Percentiles rank a stretch among this genome's conserved stretches.
phyloP scores from a whole-genome alignment of 2,797 vertebrate species.

The Coranthus polyacanthus region DNA sequence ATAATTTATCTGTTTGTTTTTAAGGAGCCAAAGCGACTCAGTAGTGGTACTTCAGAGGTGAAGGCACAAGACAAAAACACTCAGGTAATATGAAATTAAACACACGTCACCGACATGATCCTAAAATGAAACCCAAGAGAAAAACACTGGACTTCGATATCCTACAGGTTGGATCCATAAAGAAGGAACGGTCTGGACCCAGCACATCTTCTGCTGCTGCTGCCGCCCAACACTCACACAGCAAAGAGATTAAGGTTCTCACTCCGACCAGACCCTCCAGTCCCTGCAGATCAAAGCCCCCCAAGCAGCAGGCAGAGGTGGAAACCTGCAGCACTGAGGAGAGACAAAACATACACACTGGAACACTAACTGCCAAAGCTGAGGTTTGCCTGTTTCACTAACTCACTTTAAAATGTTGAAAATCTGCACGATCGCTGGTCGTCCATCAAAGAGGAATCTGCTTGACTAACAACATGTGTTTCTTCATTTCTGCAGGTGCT shows the following conservation, averaged over 20 bases:
- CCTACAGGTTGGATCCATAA: conserved; percentile 61
- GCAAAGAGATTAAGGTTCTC: conserved; percentile 19
- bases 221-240: conserved; percentile 42
- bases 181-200: conserved; percentile 59
- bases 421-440: not conserved
- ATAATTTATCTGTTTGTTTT: conserved; percentile 22
- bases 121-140: not conserved
- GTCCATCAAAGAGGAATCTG: not conserved
- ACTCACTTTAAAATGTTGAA: not conserved
- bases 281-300: conserved; percentile 57
- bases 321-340: conserved; percentile 62
- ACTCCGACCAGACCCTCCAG: conserved; percentile 48
- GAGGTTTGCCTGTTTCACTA: conserved; percentile 60
- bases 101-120: not conserved
- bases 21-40: conserved; percentile 66
- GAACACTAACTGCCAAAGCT: conserved; percentile 65
- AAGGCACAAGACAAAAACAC: conserved; percentile 70
- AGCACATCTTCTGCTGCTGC: conserved; percentile 43
- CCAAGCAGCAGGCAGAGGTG: conserved; percentile 57
- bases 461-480: not conserved
- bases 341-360: conserved; percentile 55
- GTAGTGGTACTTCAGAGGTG: conserved; percentile 45
- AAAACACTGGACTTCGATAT: conserved; percentile 13
- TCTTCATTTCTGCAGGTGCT: conserved; percentile 56
- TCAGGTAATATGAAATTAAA: conserved; percentile 61